phyloP scores from a whole-genome alignment of 2,888 invertebrate species.

The Morinoia aosen region DNA sequence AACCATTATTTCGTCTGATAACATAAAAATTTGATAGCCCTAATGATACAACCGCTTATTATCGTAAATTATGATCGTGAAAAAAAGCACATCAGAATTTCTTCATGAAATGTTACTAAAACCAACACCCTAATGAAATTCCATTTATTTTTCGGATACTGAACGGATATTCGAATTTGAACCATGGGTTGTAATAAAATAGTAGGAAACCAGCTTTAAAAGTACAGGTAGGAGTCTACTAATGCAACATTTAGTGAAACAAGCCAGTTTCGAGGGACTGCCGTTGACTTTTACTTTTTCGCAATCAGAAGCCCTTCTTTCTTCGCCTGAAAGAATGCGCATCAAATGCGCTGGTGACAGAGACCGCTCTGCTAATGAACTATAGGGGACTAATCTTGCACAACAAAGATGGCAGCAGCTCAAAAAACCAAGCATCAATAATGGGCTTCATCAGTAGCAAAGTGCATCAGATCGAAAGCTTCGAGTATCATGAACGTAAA shows the following conservation, averaged over 20 bases:
- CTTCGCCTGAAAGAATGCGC: not conserved
- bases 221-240: not conserved
- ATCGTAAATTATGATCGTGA: not conserved
- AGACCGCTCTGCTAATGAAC: conserved; percentile 13
- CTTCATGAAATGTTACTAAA: not conserved
- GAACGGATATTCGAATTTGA: not conserved
- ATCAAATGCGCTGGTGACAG: not conserved
- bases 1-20: no score
- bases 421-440: conserved; percentile 16
- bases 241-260: not conserved
- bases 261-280: not conserved
- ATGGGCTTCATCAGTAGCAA: not conserved
- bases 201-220: not conserved
- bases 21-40: no score
- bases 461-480: conserved; percentile 14
- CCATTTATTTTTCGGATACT: not conserved
- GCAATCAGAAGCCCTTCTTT: not conserved
- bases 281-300: not conserved
- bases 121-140: not conserved
- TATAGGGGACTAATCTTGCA: not conserved
- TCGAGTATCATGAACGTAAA: not conserved
- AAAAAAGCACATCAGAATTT: not conserved
- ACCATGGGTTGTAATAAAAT: not conserved
- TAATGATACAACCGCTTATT: not conserved
- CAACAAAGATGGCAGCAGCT: not conserved